phyloP scores from a whole-genome alignment of 1,140 invertebrate genomes.

The Drosophila oshimai region DNA sequence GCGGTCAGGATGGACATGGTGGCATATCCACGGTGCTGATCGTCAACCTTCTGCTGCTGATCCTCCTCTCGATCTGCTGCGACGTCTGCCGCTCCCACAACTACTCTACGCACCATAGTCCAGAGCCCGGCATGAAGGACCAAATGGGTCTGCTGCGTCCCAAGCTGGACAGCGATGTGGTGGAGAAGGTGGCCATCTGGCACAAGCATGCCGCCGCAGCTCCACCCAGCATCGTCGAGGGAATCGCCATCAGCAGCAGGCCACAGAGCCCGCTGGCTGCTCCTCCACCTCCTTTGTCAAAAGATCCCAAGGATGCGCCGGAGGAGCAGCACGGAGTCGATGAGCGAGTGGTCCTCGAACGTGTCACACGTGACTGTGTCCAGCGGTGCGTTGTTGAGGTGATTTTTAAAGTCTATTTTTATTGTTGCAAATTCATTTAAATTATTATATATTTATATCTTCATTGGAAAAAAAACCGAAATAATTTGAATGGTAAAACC shows the following conservation, averaged over 20 bases:
- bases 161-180: slow-evolving; percentile 64
- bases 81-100: slow-evolving; percentile 60
- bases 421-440: background rate
- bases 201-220: slow-evolving; percentile 60
- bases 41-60: slow-evolving; percentile 47
- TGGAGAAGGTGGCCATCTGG: slow-evolving; percentile 69
- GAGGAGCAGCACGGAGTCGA: slow-evolving; percentile 18
- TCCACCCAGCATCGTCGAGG: slow-evolving; percentile 51
- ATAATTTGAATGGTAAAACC: no score
- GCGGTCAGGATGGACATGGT: slow-evolving; percentile 25
- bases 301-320: background rate
- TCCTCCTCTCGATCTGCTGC: slow-evolving; percentile 65
- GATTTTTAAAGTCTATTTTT: slow-evolving; percentile 29
- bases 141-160: slow-evolving; percentile 31
- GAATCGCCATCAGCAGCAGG: slow-evolving; percentile 51
- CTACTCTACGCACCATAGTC: background rate
- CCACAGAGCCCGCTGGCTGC: background rate
- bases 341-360: slow-evolving; percentile 50
- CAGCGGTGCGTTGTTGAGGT: slow-evolving; percentile 72
- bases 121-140: slow-evolving; percentile 1
- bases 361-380: slow-evolving; percentile 64
- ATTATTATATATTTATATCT: background rate
- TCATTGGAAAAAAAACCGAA: background rate
- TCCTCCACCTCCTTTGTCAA: background rate
- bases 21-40: slow-evolving; percentile 52